Evolutionary conservation across 2,113 vertebrate species (phyloP), one percentile per base, ranked within the genome.

Genomic region (Zosterops hypoxanthus): DNA sequence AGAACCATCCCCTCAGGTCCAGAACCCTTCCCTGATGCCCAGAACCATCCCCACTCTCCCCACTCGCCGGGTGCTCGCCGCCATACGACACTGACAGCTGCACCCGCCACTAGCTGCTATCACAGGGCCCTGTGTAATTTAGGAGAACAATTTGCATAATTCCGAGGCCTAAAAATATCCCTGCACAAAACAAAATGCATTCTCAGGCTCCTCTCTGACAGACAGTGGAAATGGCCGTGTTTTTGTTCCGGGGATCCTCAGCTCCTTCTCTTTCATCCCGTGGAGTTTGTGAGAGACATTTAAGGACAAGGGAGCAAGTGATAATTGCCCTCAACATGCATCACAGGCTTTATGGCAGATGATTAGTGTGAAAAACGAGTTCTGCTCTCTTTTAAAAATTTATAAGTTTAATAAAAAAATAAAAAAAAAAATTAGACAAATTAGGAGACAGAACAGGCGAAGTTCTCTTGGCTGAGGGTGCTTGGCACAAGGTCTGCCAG

Each of bases 71-170:
- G 53, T 10, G 6, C 70, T 90, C 71, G 3, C 26, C 9, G 22
- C 60, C 60, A 14, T 61, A 75, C 13, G 72, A 95, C 79, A 39
- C 82, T 64, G 85, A 86, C 80, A 88, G 85, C 88, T 95, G 92
- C 93, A 84, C 83, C 72, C 46, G 92, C 90, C 86, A 78, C 76
- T 94, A 29, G 60, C 72, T 94, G 65, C 83, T 86, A 14, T 96
- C 95, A 75, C 80, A 86, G 85, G 72, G 60, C 90, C 75, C 26
- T 14, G n/a, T 90, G 82, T 75, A 88, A 94, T 96, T 88, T 90
- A 33, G 82, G 72, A 96, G 85, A 75, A 84, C 68, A 86, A 96
- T 96, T 91, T 96, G 56, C 93, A 88, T 93, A 86, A 95, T 95
- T 94, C 85, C 41, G 2, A 88, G 92, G 82, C 60, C 92, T 92